Evolutionary conservation across 2,113 vertebrate species (phyloP), one percentile per base, ranked within the genome.

Genomic region (Myotis lucifugus): DNA sequence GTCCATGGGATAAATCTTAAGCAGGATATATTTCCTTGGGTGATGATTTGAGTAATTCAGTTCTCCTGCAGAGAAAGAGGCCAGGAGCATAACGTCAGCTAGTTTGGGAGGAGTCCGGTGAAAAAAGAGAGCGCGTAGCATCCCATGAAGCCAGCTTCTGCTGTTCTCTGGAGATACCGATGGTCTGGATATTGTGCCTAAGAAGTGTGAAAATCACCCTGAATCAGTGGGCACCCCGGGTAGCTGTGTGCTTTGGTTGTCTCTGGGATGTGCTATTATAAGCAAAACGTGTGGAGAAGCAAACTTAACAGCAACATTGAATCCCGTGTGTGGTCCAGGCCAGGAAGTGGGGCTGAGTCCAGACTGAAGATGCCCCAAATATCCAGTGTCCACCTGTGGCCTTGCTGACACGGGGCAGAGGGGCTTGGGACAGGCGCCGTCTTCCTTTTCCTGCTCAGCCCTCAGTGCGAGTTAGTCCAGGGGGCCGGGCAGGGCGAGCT

Each of bases 121-220:
- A 98, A 86, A 96, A 94, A 69, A 96, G 90, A 95, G 93, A 96
- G 61, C 46, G 67, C 82, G 98, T 91, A 94, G 94, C 92, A 81
- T 97, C 96, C 97, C 95, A 70, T 94, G 97, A 97, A 98, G 98
- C 97, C 97, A 98, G 97, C 96, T 97, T 95, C 96, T 82, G 97
- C 98, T 81, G 8, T 95, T 97, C 91, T 95, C 97, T 91, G 90
- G 97, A 98, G 93, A 97, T 97, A 93, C 56, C 29, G 37, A 93
- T 95, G 93, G 92, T 97, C 96, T 88, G 90, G 67, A 90, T 90
- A 94, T 93, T 92, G 91, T 74, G 94, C 85, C 82, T 97, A 95
- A 92, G 89, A 70, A 95, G 97, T 95, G 96, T 95, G 96, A 95
- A 72, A 73, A 91, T 94, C 93, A 93, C 93, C 96, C 32, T 2